Conservation (phyloP, 2,888 invertebrate genomes). For the Mesochorus sp. region DNA sequence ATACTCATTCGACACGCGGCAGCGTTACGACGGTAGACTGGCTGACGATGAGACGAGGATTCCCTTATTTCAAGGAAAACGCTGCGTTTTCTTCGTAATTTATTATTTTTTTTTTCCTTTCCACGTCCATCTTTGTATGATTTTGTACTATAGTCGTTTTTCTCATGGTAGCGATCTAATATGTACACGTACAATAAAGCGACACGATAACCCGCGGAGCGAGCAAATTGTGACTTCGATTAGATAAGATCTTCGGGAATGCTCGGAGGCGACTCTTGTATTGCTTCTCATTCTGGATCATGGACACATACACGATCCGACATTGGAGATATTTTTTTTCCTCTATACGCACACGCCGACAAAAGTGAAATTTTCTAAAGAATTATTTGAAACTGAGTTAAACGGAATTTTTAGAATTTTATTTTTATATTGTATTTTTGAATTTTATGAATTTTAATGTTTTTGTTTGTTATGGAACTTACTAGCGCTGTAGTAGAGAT, state of each 20-base stretch:
- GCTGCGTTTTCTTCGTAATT: not conserved
- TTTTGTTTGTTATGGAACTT: too few species aligned
- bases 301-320: conserved; percentile 19
- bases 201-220: conserved; percentile 44
- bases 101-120: conserved; percentile 3
- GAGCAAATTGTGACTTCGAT: conserved; percentile 55
- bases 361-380: too few species aligned
- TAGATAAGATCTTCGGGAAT: conserved; percentile 53
- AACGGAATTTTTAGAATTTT: not conserved
- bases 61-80: too few species aligned
- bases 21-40: not conserved
- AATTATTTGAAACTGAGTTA: too few species aligned
- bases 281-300: conserved; percentile 43
- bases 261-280: conserved; percentile 7
- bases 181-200: conserved; percentile 15
- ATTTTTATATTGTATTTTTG: not conserved
- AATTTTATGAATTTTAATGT: too few species aligned
- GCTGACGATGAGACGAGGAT: not conserved
- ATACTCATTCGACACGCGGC: conserved; percentile 7
- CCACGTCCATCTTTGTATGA: not conserved
- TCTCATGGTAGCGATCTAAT: not conserved
- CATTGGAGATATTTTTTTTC: not conserved
- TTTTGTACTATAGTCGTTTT: not conserved
- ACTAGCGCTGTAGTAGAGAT: too few species aligned
- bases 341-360: not conserved